A percentile compares a stretch with the other conserved stretches of the same genome.
Conservation (phyloP, 2,888 invertebrate species). For the Desoria tigrina region DNA sequence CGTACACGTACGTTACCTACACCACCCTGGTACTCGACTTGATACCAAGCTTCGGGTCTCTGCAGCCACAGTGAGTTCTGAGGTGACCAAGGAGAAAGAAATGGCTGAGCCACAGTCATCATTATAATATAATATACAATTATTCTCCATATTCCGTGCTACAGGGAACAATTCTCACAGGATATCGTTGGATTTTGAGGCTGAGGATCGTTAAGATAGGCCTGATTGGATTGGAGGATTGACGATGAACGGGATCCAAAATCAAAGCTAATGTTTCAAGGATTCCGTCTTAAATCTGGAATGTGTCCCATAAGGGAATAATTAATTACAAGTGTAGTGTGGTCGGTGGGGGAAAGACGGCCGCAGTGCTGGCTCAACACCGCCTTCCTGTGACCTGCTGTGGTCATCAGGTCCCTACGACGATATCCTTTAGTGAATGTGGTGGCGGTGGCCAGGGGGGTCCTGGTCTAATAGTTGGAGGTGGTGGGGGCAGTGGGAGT, state of each 20-base stretch:
- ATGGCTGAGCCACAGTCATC: too few relatives aligned
- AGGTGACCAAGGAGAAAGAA: constrained; percentile 4
- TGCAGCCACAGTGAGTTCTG: not conserved
- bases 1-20: too few relatives aligned
- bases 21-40: too few relatives aligned
- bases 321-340: not conserved
- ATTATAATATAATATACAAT: too few relatives aligned
- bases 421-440: not conserved
- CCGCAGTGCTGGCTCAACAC: constrained; percentile 13
- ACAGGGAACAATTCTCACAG: too few relatives aligned
- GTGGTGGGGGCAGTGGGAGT: not conserved
- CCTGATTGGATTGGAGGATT: not conserved
- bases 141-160: too few relatives aligned
- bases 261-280: too few relatives aligned
- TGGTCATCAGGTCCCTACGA: constrained; percentile 13
- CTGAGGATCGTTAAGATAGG: not conserved
- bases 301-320: too few relatives aligned
- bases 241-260: too few relatives aligned
- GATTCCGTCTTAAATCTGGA: too few relatives aligned
- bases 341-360: not conserved
- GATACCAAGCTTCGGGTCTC: too few relatives aligned
- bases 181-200: constrained; percentile 20
- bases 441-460: not conserved
- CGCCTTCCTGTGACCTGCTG: constrained; percentile 19
- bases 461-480: constrained; percentile 1